Conservation (phyloP, 2,113 vertebrate genomes). For the Natator depressus region DNA sequence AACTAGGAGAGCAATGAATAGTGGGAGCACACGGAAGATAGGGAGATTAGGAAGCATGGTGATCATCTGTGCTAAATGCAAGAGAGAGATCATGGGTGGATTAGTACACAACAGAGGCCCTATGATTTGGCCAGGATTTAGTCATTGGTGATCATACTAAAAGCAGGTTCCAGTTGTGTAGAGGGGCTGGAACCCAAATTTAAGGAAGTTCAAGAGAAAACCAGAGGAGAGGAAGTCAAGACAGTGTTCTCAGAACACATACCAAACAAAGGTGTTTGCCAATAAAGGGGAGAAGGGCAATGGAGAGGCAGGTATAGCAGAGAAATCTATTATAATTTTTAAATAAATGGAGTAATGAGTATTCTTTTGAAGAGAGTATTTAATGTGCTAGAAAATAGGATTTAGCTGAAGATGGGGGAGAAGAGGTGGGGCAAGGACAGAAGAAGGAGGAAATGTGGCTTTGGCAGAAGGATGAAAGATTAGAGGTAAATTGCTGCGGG, state of each 20-base stretch:
- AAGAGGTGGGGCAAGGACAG: not conserved
- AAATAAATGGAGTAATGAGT: not conserved
- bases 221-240: not conserved
- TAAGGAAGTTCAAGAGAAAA: not conserved
- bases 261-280: not conserved
- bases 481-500: not conserved
- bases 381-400: not conserved
- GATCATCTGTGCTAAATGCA: not conserved
- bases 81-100: not conserved
- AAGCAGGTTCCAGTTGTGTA: not conserved
- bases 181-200: not conserved
- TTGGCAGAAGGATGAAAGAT: not conserved
- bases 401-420: not conserved
- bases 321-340: not conserved
- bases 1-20: not conserved
- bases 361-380: not conserved
- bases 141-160: not conserved
- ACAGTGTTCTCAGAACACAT: not conserved
- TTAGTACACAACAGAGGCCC: not conserved
- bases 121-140: not conserved
- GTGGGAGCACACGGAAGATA: not conserved
- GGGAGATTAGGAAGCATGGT: not conserved
- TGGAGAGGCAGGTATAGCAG: not conserved
- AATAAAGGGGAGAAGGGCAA: not conserved
- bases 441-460: not conserved